These are phyloP conservation scores for Coreoperca whiteheadi DNA, from an alignment of 2,113 vertebrate species.

Conservation along the genomic window DNA sequence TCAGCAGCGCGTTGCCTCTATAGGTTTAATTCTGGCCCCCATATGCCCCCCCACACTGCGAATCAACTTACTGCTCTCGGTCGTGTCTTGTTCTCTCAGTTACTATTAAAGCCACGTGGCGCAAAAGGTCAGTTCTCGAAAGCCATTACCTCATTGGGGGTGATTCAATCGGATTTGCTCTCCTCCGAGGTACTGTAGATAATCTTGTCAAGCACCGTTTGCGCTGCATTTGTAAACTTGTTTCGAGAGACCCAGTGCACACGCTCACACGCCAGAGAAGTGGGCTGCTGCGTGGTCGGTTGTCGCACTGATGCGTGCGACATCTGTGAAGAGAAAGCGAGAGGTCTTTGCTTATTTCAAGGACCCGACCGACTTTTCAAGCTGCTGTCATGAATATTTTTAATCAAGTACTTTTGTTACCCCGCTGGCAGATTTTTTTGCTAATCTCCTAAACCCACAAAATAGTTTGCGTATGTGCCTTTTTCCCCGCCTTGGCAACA, in stretches of 20 bases:
- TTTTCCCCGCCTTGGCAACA: background rate
- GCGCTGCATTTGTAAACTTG: background rate
- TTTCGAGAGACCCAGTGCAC: background rate
- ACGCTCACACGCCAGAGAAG: background rate
- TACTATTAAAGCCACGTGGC: background rate
- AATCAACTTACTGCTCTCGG: background rate
- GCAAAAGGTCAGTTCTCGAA: background rate
- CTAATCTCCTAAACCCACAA: background rate
- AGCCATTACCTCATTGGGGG: background rate
- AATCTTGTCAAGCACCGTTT: background rate
- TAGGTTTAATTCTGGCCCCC: background rate
- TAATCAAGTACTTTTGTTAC: no score
- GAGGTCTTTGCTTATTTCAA: background rate
- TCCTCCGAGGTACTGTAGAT: background rate
- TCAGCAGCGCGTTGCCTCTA: background rate
- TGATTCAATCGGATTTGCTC: background rate
- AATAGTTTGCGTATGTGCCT: background rate
- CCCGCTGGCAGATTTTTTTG: background rate
- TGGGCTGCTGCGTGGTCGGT: background rate
- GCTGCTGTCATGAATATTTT: background rate
- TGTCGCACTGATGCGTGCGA: background rate
- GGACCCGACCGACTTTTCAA: background rate
- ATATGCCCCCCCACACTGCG: background rate
- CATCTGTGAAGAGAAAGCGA: background rate
- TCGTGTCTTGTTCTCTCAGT: background rate